Percentiles rank a stretch among this genome's conserved stretches.
These are phyloP conservation scores for Rhodinocichla rosea DNA, from an alignment of 2,113 vertebrate species.

Conservation along the genomic window DNA sequence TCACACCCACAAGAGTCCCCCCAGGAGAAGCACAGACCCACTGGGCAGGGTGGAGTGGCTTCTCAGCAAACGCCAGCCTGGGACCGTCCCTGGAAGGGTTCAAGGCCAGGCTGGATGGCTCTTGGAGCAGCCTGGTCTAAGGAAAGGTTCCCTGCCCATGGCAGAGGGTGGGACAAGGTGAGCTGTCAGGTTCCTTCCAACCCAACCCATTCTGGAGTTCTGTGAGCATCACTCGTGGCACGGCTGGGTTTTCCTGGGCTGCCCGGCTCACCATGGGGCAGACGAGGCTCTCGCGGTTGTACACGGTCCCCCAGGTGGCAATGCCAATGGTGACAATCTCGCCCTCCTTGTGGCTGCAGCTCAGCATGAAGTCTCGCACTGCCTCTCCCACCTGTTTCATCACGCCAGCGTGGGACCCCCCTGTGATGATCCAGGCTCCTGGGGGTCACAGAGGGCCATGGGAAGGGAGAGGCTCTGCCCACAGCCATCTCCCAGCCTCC, in stretches of 20 bases:
- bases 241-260: not conserved
- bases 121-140: not conserved
- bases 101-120: not conserved
- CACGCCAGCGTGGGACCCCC: conserved; percentile 89
- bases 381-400: conserved; percentile 97
- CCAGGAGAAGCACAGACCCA: not conserved
- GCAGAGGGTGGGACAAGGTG: not conserved
- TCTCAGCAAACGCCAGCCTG: not conserved
- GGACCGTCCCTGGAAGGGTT: not conserved
- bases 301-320: conserved; percentile 91
- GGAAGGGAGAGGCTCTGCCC: not conserved
- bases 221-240: not conserved
- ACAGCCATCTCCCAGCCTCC: not conserved
- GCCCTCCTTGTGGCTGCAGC: conserved; percentile 70
- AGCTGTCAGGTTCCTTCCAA: not conserved
- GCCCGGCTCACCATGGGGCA: conserved; percentile 64
- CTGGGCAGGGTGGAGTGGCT: not conserved
- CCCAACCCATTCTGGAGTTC: not conserved
- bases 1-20: not conserved
- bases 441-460: not conserved
- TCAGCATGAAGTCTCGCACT: conserved; percentile 82
- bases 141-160: not conserved
- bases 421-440: conserved; percentile 98
- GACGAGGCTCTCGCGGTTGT: conserved; percentile 80
- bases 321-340: conserved; percentile 90